Evolutionary conservation across 2,888 invertebrate species (phyloP), one percentile per base, ranked within the genome.

Genomic region (Melanchra persicariae): DNA sequence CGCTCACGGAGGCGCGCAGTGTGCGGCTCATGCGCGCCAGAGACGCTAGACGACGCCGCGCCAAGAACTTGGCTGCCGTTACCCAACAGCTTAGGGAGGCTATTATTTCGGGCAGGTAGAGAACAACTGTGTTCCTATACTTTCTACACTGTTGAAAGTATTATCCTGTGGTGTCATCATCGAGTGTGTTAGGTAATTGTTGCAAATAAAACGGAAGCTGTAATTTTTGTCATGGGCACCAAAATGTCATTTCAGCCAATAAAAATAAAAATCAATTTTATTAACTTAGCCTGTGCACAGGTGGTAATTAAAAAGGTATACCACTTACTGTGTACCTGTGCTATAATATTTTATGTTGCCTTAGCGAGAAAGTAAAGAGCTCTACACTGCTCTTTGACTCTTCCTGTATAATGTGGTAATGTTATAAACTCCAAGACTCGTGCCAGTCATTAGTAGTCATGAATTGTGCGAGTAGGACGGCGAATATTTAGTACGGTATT

Each of bases 81-180:
- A 93, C 95, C 0, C 89, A 91, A 40, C 89, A 88, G 61, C 85
- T 95, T 83, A 82, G 95, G n/a, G 93, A 94, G 1, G 90, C 90
- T 7, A 86, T 95, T 5, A 82, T 84, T 7, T 67, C 62, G 1
- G 82, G 87, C 4, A 73, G 61, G 3, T 58, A 58, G 10, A 24
- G 2, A 24, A 24, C 8, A 2, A 0, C 6, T 12, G 6, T 24
- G 24, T 24, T 22, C 22, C n/a, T n/a, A 2, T 8, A 8, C n/a
- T n/a, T n/a, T n/a, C n/a, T n/a, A n/a, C n/a, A n/a, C n/a, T n/a
- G n/a, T n/a, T n/a, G n/a, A n/a, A n/a, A n/a, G n/a, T n/a, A n/a
- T n/a, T n/a, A n/a, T n/a, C n/a, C 7, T 6, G n/a, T 47, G 8
- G n/a, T 2, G 6, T 30, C 30, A 8, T 22, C 49, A 22, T 7